phyloP scores from a whole-genome alignment of 1,140 invertebrate genomes.

The Uloborus diversus region DNA sequence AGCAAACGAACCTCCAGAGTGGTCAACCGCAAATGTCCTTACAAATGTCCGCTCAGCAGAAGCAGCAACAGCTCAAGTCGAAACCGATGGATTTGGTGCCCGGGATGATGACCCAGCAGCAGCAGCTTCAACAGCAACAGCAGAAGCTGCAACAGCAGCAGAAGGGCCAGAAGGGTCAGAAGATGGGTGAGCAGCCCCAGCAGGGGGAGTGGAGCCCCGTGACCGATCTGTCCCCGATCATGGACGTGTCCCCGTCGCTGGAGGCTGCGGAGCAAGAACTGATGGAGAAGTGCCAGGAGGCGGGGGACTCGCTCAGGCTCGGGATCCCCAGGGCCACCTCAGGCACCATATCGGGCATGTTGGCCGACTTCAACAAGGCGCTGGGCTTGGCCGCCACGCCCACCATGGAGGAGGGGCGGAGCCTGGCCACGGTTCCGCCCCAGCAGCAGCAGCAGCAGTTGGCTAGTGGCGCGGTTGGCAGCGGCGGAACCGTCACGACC shows the following conservation, averaged over 20 bases:
- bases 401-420: background rate
- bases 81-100: background rate
- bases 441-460: slow-evolving; percentile 16
- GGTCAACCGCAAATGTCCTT: background rate
- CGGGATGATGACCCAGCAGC: background rate
- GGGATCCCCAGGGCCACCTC: slow-evolving; percentile 58
- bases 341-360: slow-evolving; percentile 68
- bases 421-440: background rate
- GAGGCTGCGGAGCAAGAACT: slow-evolving; percentile 67
- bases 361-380: slow-evolving; percentile 69
- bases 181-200: slow-evolving; percentile 62
- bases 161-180: slow-evolving; percentile 41
- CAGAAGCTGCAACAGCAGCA: slow-evolving; percentile 36
- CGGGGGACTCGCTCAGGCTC: background rate
- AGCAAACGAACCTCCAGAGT: slow-evolving; percentile 5
- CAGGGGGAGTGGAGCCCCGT: slow-evolving; percentile 66
- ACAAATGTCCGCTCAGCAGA: background rate
- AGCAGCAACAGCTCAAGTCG: background rate
- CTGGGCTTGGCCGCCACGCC: slow-evolving; percentile 48
- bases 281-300: slow-evolving; percentile 62
- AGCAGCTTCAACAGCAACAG: slow-evolving; percentile 48
- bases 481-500: background rate
- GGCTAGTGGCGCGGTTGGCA: slow-evolving; percentile 13
- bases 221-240: slow-evolving; percentile 68
- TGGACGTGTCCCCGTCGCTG: slow-evolving; percentile 69